Conservation (phyloP, 2,113 vertebrate genomes). For the Tringa solitaria region DNA sequence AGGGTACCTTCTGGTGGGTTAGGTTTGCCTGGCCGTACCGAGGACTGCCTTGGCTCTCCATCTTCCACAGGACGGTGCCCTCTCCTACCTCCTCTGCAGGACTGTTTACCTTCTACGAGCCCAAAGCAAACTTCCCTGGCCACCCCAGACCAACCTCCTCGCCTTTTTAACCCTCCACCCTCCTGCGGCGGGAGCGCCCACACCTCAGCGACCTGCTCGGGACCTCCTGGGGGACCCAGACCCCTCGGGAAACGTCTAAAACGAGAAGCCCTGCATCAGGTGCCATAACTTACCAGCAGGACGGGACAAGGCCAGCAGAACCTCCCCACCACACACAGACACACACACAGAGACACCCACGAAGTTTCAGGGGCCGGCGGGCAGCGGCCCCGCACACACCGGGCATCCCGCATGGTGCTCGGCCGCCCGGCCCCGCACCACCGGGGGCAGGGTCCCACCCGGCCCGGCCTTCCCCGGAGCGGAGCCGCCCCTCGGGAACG, state of each 20-base stretch:
- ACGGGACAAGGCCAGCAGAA: background rate
- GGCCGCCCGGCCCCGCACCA: background rate
- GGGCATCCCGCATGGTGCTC: background rate
- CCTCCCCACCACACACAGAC: background rate
- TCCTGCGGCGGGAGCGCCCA: background rate
- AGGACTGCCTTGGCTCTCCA: background rate
- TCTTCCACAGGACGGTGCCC: background rate
- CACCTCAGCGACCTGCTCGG: background rate
- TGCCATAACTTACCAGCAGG: rapidly evolving
- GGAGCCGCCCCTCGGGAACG: background rate
- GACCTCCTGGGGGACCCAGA: background rate
- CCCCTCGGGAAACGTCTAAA: background rate
- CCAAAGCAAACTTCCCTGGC: background rate
- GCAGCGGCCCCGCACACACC: background rate
- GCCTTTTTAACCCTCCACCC: background rate
- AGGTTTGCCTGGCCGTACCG: background rate
- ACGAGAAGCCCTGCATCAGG: background rate
- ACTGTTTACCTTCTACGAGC: background rate
- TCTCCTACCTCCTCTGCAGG: background rate
- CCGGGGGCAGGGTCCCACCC: background rate
- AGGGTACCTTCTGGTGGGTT: rapidly evolving
- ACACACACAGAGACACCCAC: background rate
- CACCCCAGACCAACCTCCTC: background rate
- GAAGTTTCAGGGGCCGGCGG: background rate
- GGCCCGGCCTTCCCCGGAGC: background rate